A percentile compares a stretch with the other conserved stretches of the same genome.
Evolutionary conservation across 23 tunicate species (phyloP).

Genomic region (Phallusia fumigata): DNA sequence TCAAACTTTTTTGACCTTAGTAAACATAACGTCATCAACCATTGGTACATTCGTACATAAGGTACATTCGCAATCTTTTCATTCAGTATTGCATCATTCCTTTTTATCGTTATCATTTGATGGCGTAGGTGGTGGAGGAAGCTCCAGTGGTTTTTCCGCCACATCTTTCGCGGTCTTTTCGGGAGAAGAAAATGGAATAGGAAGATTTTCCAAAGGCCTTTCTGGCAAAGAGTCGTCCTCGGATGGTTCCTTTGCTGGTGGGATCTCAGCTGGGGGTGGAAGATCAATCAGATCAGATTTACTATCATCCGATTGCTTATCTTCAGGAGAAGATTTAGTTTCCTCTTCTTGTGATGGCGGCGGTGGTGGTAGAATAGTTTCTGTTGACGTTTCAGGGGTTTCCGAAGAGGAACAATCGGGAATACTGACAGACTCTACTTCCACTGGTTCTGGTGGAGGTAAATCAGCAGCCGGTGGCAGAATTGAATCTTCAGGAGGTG

Average conservation of each 20-base stretch:
- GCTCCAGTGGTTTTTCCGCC: not conserved
- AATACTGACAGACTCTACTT: too few species aligned
- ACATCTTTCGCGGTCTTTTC: not conserved
- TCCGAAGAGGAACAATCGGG: too few species aligned
- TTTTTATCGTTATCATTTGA: not conserved
- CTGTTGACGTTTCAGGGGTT: too few species aligned
- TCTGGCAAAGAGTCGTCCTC: too few species aligned
- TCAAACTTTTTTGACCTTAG: too few species aligned
- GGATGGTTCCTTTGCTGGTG: not conserved
- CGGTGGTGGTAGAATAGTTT: too few species aligned
- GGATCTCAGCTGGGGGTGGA: not conserved
- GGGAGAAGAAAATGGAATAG: not conserved
- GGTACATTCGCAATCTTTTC: too few species aligned
- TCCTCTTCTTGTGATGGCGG: conserved; percentile 1
- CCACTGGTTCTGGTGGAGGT: not conserved
- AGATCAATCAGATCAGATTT: too few species aligned
- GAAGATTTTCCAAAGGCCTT: not conserved
- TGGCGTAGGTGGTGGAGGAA: not conserved
- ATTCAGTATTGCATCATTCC: not conserved
- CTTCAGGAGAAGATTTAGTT: not conserved
- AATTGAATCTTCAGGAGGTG: not conserved
- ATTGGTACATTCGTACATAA: too few species aligned
- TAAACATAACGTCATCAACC: too few species aligned
- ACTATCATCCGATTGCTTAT: not conserved
- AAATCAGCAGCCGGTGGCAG: not conserved